Conservation (phyloP, 2,888 invertebrate species). For the Drosophila imparisetae region DNA sequence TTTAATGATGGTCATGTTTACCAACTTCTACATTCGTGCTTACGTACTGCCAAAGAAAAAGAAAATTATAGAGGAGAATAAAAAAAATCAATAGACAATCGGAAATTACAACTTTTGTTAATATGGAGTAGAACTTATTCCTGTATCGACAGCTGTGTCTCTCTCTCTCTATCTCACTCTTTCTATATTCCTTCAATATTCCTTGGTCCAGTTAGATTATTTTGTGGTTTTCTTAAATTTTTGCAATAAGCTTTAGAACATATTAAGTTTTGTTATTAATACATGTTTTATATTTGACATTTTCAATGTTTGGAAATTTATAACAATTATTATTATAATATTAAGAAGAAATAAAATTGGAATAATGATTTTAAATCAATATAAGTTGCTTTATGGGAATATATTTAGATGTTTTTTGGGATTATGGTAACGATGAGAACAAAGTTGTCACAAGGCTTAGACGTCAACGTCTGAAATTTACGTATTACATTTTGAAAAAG, state of each 20-base stretch:
- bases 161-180: neutral
- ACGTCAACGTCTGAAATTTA: neutral
- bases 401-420: neutral
- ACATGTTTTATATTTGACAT: too few relatives aligned
- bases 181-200: too few relatives aligned
- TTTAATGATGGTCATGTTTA: constrained; percentile 50
- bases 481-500: neutral
- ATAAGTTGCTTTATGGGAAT: neutral
- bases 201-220: too few relatives aligned
- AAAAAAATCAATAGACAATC: neutral
- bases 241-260: neutral
- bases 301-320: neutral
- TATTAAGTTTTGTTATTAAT: too few relatives aligned
- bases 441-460: neutral
- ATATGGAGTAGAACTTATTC: neutral
- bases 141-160: neutral
- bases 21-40: constrained; percentile 44
- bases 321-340: too few relatives aligned
- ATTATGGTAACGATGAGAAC: neutral
- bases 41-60: constrained; percentile 28
- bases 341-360: neutral
- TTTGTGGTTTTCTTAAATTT: neutral
- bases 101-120: neutral
- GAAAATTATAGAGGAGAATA: neutral
- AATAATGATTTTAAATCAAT: neutral